Evolutionary conservation across 2,797 vertebrate species (phyloP).

Genomic region (Oreochromis mossambicus): DNA sequence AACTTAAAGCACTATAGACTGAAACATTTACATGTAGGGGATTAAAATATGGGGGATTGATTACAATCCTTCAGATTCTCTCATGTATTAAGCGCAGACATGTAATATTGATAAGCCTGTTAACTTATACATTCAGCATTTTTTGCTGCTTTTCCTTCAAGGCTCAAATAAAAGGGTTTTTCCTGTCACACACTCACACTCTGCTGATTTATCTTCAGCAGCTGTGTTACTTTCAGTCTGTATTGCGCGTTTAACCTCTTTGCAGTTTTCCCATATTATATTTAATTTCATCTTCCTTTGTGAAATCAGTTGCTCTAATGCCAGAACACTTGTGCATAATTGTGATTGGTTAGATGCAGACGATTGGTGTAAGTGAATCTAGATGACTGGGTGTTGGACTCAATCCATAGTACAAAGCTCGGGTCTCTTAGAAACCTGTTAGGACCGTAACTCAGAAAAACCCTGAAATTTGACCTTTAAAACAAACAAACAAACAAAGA

Average conservation of each 20-base stretch:
- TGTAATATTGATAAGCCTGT: not conserved
- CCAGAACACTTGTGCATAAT: not conserved
- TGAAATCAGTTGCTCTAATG: not conserved
- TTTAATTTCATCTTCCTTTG: not conserved
- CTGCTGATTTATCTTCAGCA: not conserved
- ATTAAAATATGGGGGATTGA: not conserved
- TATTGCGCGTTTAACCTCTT: not conserved
- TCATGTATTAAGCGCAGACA: not conserved
- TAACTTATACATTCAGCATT: not conserved
- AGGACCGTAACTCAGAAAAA: not conserved
- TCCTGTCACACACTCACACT: not conserved
- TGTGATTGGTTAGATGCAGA: not conserved
- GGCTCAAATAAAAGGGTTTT: fast-evolving
- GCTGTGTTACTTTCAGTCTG: not conserved
- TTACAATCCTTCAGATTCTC: not conserved
- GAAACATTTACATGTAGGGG: not conserved
- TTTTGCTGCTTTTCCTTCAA: not conserved
- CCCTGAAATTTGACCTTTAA: not conserved
- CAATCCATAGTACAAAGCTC: fast-evolving
- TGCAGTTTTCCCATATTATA: fast-evolving
- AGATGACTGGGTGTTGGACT: not conserved
- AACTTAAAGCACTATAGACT: not conserved
- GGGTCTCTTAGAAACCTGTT: not conserved
- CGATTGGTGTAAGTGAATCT: not conserved
- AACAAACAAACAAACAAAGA: not conserved